These are phyloP conservation scores for Colaptes auratus DNA, from an alignment of 2,113 vertebrate genomes.

Conservation along the genomic window DNA sequence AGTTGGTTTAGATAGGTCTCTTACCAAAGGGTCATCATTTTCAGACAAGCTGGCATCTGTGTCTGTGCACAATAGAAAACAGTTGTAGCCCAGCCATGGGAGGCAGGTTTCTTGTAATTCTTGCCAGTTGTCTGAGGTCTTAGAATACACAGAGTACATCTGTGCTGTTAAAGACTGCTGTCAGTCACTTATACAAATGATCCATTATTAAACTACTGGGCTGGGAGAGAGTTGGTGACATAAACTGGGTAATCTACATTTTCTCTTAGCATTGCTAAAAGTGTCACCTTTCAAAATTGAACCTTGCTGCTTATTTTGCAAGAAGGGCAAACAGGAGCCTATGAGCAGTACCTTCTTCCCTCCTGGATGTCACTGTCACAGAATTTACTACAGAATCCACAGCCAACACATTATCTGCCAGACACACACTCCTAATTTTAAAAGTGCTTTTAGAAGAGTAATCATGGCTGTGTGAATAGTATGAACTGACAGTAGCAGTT, in stretches of 20 bases:
- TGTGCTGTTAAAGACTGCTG: neutral
- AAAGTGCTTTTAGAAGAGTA: neutral
- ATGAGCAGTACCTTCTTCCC: neutral
- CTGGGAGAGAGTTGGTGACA: neutral
- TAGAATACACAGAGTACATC: accelerated
- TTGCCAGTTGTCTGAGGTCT: neutral
- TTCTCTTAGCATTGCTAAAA: neutral
- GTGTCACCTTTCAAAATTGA: neutral
- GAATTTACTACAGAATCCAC: neutral
- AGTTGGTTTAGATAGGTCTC: no score
- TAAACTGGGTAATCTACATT: neutral
- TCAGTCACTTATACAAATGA: neutral
- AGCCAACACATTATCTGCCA: neutral
- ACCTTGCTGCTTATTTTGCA: neutral
- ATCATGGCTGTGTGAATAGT: neutral
- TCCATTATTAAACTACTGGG: neutral
- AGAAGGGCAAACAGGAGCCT: neutral
- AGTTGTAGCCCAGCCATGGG: neutral
- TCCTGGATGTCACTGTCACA: neutral
- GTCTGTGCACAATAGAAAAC: neutral
- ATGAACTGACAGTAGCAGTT: neutral
- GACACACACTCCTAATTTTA: neutral
- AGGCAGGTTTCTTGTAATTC: neutral
- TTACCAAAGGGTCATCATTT: neutral
- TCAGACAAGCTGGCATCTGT: neutral